Percentiles rank a stretch among this genome's conserved stretches.
Conservation (phyloP, 2,888 invertebrate genomes). For the Rotaria macrura region DNA sequence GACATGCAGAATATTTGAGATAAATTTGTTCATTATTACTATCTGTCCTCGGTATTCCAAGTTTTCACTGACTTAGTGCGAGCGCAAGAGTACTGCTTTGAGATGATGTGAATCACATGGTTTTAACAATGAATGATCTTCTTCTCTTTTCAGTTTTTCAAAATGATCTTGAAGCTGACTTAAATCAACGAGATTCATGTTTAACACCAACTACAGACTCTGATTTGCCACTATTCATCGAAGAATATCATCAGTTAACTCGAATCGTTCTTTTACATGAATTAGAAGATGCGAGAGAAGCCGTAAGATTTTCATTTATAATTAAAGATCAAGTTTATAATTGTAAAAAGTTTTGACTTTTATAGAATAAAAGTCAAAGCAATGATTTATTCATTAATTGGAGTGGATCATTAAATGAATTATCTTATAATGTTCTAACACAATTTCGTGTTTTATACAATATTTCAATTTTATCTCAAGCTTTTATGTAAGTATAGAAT, state of each 20-base stretch:
- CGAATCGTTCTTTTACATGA: background rate
- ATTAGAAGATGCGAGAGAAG: background rate
- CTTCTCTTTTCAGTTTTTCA: background rate
- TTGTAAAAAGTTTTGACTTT: too few species aligned
- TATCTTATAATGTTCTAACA: background rate
- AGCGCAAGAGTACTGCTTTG: too few species aligned
- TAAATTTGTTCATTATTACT: too few species aligned
- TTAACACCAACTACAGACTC: background rate
- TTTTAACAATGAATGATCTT: background rate
- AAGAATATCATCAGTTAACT: conserved; percentile 18
- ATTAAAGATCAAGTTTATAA: too few species aligned
- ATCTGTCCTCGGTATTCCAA: too few species aligned
- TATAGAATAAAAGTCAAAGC: background rate
- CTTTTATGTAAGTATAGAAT: background rate
- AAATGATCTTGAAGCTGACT: background rate
- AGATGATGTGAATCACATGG: background rate
- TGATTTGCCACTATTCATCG: background rate
- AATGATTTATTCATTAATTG: background rate
- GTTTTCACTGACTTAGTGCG: too few species aligned
- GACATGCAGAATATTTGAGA: too few species aligned
- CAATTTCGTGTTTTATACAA: conserved; percentile 16
- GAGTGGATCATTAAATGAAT: background rate
- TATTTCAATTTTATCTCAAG: background rate
- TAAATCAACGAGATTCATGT: background rate
- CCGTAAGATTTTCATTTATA: background rate